Evolutionary conservation across 2,888 invertebrate species (phyloP).

Genomic region (Acanthoscelides obtectus): DNA sequence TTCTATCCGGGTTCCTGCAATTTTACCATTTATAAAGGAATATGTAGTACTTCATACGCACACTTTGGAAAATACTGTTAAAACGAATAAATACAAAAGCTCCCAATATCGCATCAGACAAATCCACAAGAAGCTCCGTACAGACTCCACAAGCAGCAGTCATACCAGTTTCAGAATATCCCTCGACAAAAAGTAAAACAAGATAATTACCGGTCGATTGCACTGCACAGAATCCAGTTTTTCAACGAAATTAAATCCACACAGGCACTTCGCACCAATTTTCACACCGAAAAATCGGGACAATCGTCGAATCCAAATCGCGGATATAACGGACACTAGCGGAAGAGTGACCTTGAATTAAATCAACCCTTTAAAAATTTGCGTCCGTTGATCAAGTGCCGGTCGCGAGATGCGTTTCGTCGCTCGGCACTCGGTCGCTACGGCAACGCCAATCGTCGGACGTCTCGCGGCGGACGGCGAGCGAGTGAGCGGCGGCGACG

Average conservation of each 20-base stretch:
- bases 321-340: no score
- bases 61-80: no score
- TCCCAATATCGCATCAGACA: background rate
- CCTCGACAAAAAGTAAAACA: background rate
- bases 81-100: no score
- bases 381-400: no score
- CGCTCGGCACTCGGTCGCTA: background rate
- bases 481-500: background rate
- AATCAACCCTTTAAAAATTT: no score
- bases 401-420: background rate
- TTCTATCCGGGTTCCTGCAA: no score
- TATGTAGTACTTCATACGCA: no score
- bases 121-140: background rate
- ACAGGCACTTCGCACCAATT: background rate
- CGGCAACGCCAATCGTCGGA: background rate
- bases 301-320: no score
- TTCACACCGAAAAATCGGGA: background rate
- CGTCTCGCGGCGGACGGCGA: background rate
- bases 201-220: background rate
- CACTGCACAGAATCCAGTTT: background rate
- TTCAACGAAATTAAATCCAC: background rate
- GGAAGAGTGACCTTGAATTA: no score
- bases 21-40: no score
- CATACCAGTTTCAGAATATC: background rate
- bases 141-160: background rate